Evolutionary conservation across 2,113 vertebrate species (phyloP).

Genomic region (Pavo muticus): DNA sequence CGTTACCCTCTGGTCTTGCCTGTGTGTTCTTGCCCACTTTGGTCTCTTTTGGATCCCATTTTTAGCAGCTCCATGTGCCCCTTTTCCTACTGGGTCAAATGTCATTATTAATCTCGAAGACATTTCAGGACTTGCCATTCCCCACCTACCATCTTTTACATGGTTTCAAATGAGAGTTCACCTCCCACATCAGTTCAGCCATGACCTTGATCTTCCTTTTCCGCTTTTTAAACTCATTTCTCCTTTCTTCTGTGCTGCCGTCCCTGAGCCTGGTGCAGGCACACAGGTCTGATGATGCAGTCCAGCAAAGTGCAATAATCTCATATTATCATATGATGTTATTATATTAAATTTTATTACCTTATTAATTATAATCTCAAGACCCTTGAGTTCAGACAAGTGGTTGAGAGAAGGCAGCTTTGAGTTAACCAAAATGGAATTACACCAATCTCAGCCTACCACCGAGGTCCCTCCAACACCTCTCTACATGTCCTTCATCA

Average conservation of each 20-base stretch:
- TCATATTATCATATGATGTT: not conserved
- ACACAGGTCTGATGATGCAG: not conserved
- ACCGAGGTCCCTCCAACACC: not conserved
- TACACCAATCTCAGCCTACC: not conserved
- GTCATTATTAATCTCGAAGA: not conserved
- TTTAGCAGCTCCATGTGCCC: not conserved
- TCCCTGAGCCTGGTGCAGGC: not conserved
- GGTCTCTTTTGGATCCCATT: not conserved
- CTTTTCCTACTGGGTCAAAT: not conserved
- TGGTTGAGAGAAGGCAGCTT: not conserved
- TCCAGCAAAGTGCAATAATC: not conserved
- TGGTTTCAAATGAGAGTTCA: not conserved
- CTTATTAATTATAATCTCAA: not conserved
- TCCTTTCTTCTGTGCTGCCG: not conserved
- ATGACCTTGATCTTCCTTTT: not conserved
- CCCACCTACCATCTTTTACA: rapidly evolving
- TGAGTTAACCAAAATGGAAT: not conserved
- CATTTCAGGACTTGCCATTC: rapidly evolving
- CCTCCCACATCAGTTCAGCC: not conserved
- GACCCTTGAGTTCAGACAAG: not conserved
- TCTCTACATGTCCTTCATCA: not conserved
- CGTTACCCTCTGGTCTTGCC: not conserved
- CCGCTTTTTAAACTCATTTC: not conserved
- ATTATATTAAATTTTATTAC: not conserved
- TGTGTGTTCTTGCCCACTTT: not conserved